These are phyloP conservation scores for Hermetia illucens DNA, from an alignment of 1,140 invertebrate species.

Conservation along the genomic window DNA sequence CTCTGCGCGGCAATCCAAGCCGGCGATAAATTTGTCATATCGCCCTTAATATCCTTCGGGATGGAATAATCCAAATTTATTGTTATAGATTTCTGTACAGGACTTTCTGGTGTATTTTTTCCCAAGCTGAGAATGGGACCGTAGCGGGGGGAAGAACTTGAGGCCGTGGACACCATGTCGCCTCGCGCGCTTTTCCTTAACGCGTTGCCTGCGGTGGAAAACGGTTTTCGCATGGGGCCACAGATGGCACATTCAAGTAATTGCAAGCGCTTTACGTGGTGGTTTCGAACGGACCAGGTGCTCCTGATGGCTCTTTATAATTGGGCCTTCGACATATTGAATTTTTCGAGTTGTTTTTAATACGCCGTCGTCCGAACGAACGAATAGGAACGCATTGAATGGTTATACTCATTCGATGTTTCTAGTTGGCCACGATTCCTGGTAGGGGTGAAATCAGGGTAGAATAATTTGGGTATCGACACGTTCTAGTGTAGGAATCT, in stretches of 20 bases:
- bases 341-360: slow-evolving; percentile 1
- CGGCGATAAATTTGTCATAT: slow-evolving; percentile 1
- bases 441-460: too few relatives aligned
- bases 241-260: background rate
- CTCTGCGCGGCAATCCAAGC: background rate
- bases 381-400: too few relatives aligned
- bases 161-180: too few relatives aligned
- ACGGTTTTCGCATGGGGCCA: background rate
- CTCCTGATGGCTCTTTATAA: slow-evolving; percentile 1
- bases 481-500: too few relatives aligned
- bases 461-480: too few relatives aligned
- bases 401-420: too few relatives aligned
- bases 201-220: background rate
- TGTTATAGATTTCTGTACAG: slow-evolving; percentile 1
- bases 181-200: background rate
- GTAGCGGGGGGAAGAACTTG: too few relatives aligned
- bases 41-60: background rate
- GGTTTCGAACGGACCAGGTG: background rate
- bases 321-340: slow-evolving; percentile 1
- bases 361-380: too few relatives aligned
- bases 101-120: too few relatives aligned
- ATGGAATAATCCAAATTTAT: slow-evolving; percentile 1
- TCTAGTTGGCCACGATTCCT: too few relatives aligned
- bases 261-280: background rate
- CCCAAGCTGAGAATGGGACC: too few relatives aligned